These are phyloP conservation scores for Dipodomys ordii DNA, from an alignment of 2,113 vertebrate species.

Conservation along the genomic window DNA sequence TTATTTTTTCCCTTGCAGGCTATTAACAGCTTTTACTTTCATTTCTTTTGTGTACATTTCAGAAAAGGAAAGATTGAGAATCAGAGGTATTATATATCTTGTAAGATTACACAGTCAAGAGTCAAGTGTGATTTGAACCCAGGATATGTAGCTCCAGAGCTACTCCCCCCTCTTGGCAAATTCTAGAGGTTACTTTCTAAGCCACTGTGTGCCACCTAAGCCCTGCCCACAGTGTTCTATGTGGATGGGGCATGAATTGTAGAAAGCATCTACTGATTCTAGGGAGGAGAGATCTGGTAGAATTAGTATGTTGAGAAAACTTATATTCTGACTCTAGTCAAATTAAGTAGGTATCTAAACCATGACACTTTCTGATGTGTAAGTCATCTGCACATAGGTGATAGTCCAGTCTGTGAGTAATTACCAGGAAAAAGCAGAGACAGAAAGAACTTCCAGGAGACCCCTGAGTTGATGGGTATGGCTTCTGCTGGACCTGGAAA, in stretches of 20 bases:
- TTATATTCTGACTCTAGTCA: not conserved
- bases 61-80: not conserved
- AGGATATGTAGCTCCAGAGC: not conserved
- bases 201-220: no score
- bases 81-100: not conserved
- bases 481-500: not conserved
- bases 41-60: constrained; percentile 12
- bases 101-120: not conserved
- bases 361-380: not conserved
- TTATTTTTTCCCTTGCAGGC: not conserved
- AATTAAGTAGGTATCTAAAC: not conserved
- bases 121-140: not conserved
- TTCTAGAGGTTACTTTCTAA: not conserved
- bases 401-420: not conserved
- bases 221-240: no score
- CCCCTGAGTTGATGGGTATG: not conserved
- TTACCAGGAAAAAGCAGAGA: not conserved
- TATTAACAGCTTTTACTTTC: not conserved
- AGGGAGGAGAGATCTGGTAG: not conserved
- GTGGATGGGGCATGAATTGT: not conserved
- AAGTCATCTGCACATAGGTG: not conserved
- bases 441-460: not conserved
- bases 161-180: not conserved
- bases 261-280: not conserved
- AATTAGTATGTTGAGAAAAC: not conserved